Evolutionary conservation across 2,113 vertebrate species (phyloP), one percentile per base, ranked within the genome.

Genomic region (Siniperca chuatsi): DNA sequence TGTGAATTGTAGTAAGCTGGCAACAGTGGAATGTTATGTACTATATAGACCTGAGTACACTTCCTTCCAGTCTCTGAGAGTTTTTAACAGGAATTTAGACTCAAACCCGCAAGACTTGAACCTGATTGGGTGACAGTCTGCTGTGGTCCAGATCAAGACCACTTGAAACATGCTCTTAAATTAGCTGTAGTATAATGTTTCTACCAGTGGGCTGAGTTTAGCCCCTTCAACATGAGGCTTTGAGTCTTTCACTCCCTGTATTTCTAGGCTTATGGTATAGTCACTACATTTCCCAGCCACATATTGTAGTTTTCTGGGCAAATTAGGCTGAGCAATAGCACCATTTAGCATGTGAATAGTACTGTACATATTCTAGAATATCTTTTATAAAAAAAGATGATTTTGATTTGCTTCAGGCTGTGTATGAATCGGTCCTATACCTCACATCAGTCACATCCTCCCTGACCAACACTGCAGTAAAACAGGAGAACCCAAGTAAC

Each of bases 141-240:
- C 44, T 44, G 67, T 42, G 71, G 16, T 46, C 20, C 55, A 3
- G 25, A 48, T 7, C n/a, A 3, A 11, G n/a, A 42, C 23, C 40
- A 15, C 18, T 9, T 35, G 0, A 65, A 68, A 64, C 21, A 2
- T 50, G 71, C 57, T 81, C 85, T 42, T 78, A 83, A 89, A 83
- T 87, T 89, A 89, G 79, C 84, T 48, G 71, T 9, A 54, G 79
- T 25, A 1, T 89, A 58, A 40, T 42, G 13, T 89, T 87, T 87
- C 87, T 35, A 20, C 60, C 52, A 37, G 25, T 3, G 5, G 16
- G 44, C 52, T 68, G 20, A 60, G 69, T 42, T 78, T 52, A 81
- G 42, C 33, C 2, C 37, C 40, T 20, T 75, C 46, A 33, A 0
- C 68, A 29, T 0, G 18, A 18, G 7, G 10, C 46, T 37, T 7